Evolutionary conservation across 2,797 vertebrate genomes (phyloP).

Genomic region (Rachycentron canadum): DNA sequence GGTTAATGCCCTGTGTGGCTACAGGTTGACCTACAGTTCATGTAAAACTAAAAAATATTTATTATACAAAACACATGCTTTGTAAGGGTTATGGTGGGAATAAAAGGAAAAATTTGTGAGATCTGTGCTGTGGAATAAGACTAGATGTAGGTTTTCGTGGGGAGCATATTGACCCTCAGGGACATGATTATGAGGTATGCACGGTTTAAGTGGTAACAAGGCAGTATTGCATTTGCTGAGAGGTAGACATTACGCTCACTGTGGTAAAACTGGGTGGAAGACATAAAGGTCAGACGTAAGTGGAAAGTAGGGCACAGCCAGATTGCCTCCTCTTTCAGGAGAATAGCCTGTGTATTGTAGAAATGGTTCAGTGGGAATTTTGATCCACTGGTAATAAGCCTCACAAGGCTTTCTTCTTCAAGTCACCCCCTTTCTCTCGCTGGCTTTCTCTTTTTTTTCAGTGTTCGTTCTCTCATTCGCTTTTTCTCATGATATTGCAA

Average conservation of each 20-base stretch:
- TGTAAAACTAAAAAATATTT: constrained; percentile 55
- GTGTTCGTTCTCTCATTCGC: constrained; percentile 6
- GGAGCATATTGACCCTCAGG: constrained; percentile 62
- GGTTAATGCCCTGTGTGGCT: constrained; percentile 39
- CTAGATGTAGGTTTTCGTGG: constrained; percentile 34
- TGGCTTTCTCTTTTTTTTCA: constrained; percentile 27
- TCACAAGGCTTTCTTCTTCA: constrained; percentile 62
- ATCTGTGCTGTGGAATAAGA: constrained; percentile 35
- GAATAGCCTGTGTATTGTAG: constrained; percentile 73
- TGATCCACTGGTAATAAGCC: constrained; percentile 82
- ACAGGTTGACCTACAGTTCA: constrained; percentile 53
- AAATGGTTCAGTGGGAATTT: constrained; percentile 79
- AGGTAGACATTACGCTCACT: constrained; percentile 73
- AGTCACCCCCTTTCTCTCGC: constrained; percentile 13
- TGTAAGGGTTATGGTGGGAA: constrained; percentile 11
- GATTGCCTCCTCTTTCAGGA: constrained; percentile 79
- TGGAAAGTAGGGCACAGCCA: constrained; percentile 80
- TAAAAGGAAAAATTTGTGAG: constrained; percentile 21
- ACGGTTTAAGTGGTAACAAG: constrained; percentile 79
- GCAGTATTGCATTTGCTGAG: constrained; percentile 75
- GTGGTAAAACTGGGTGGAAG: constrained; percentile 79
- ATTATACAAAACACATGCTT: constrained; percentile 35
- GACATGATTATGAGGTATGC: constrained; percentile 78
- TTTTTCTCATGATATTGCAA: constrained; percentile 50
- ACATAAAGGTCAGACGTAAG: constrained; percentile 85